Evolutionary conservation across 2,113 vertebrate species (phyloP).

Genomic region (Megaceryle torquata): DNA sequence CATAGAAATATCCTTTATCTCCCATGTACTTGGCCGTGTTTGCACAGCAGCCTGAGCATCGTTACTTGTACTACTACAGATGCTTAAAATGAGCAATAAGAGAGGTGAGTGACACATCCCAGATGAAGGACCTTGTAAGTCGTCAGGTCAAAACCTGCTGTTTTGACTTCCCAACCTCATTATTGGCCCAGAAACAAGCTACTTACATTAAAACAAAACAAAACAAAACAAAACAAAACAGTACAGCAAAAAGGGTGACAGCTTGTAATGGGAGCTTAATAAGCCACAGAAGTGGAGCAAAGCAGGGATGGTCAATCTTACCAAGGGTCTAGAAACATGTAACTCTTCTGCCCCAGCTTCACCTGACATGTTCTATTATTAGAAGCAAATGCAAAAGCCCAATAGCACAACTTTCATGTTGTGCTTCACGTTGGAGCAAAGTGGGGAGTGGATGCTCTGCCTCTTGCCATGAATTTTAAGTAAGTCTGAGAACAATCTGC

Average conservation of each 20-base stretch:
- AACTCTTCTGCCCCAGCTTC: not conserved
- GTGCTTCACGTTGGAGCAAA: not conserved
- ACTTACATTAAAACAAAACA: not conserved
- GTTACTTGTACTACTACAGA: not conserved
- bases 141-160: not conserved
- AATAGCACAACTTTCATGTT: not conserved
- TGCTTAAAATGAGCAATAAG: not conserved
- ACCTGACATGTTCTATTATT: not conserved
- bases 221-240: too few species aligned
- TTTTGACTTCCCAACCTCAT: not conserved
- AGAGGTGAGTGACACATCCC: not conserved
- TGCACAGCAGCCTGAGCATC: not conserved
- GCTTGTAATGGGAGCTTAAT: not conserved
- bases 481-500: not conserved
- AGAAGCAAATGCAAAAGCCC: not conserved
- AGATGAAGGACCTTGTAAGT: not conserved
- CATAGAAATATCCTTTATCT: not conserved
- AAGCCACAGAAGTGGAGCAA: not conserved
- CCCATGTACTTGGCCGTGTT: not conserved
- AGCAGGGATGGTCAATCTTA: not conserved
- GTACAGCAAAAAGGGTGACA: not conserved
- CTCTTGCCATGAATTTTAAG: not conserved
- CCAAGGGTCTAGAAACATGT: not conserved
- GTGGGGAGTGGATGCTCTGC: fast-evolving
- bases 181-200: not conserved